Evolutionary conservation across 2,113 vertebrate genomes (phyloP), one percentile per base, ranked within the genome.

Genomic region (Nettapus auritus): DNA sequence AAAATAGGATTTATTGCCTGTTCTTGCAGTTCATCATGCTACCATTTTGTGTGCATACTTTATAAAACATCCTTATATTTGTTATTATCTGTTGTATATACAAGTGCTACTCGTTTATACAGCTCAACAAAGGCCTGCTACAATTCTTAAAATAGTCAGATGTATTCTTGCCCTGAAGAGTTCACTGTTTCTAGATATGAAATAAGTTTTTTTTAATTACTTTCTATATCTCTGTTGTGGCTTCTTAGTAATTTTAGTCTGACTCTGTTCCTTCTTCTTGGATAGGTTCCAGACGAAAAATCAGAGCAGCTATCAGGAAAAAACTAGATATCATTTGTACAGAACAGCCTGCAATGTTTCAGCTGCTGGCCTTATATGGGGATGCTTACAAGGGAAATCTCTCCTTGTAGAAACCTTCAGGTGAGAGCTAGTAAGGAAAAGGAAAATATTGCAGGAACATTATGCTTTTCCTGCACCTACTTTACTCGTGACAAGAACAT

Each of bases 141-240:
- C 21, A 25, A 2, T 80, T 79, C 77, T 75, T 82, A 82, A 78
- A 77, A 70, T 33, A 87, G 34, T 22, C 82, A 71, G 67, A 52
- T 7, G 1, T 33, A 36, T n/a, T 46, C 31, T 80, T 70, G 11
- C 33, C 55, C 59, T 62, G 42, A 57, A 48, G 46, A 80, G 6
- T 66, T 91, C 31, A 33, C 9, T 17, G 21, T 67, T 86, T 86
- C 57, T 70, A 88, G 40, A n/a, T 74, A 28, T 14, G 53, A 86
- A 80, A 31, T 83, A 77, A 66, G 16, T 83, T 89, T 77, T 70
- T 83, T 89, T 77, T 70, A 82, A 66, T 93, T 88, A 74, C 67
- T 86, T 88, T 38, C 12, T 82, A 5, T 67, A 38, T 69, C 40
- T 88, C 55, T 67, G 0, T n/a, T 44, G 34, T 62, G 34, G 14